Base-by-base conservation (phyloP, 2,113 vertebrate genomes). In the Larimichthys polyactis region DNA sequence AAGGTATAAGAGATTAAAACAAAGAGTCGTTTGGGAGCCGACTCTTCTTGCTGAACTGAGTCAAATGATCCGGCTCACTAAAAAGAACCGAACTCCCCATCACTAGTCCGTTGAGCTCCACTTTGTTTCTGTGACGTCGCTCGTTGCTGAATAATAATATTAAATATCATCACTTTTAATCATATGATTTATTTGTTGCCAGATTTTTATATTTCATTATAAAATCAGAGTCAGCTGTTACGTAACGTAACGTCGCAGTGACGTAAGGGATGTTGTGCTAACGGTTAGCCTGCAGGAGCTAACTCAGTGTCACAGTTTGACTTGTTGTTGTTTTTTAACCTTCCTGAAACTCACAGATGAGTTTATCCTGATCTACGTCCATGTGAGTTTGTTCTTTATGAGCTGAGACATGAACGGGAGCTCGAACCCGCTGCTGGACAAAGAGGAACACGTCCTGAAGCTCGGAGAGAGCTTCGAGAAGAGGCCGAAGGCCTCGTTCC, bases 401-500 rank as follows among this genome's bases (percentile, higher is more conserved):
- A 3, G 51, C 27, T 32, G 49, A 78, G 89, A 78, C 78, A 99
- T 99, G 97, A 99, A 99, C 94, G 97, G 98, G 59, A 97, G 96
- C 27, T 95, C 95, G 9, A 98, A 97, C 85, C 96, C 97, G 79
- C 90, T 96, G 89, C 92, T 98, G 94, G 97, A 99, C 93, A 97
- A 97, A 90, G 97, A 99, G 84, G 98, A 99, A 55, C 98, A 99
- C 82, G 95, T 96, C 43, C 92, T 99, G 80, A 96, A 96, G 89
- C 96, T 99, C 52, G 98, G 98, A 11, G 98, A 99, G 86, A 99
- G 98, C 95, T 99, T 99, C 83, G 97, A 99, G 94, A 97, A 97
- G 90, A 96, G 96, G 89, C 97, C 97, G n/a, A 97, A 97, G 82
- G 96, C 98, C 49, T 97, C 96, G 15, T 99, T 99, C 90, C 98